Conservation (phyloP, 2,888 invertebrate species). For the Eupithecia insigniata region DNA sequence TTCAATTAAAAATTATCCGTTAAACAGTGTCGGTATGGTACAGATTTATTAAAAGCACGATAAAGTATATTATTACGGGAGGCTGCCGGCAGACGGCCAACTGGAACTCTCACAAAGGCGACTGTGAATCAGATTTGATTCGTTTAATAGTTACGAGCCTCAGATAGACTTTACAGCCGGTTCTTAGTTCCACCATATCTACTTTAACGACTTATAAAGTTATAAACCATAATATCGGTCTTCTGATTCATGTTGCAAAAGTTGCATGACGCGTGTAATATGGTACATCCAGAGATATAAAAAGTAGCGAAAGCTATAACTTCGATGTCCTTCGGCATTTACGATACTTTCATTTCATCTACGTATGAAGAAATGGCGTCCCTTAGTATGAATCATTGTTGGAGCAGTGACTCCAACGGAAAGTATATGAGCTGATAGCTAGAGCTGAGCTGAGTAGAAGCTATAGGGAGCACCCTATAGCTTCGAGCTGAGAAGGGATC, state of each 20-base stretch:
- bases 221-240: constrained; percentile 54
- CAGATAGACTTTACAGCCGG: constrained; percentile 67
- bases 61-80: constrained; percentile 68
- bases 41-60: constrained; percentile 70
- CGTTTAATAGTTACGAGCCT: constrained; percentile 71
- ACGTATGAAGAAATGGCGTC: constrained; percentile 21
- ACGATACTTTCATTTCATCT: no score
- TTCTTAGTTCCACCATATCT: constrained; percentile 51
- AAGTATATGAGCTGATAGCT: no score
- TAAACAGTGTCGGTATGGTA: constrained; percentile 63
- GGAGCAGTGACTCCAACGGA: no score
- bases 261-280: constrained; percentile 31
- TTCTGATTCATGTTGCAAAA: constrained; percentile 50
- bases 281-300: constrained; percentile 28
- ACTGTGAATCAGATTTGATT: constrained; percentile 72
- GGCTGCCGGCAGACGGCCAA: constrained; percentile 61
- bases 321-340: constrained; percentile 31
- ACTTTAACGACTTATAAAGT: constrained; percentile 55
- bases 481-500: no score
- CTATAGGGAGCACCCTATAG: no score
- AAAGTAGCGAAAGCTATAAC: constrained; percentile 24
- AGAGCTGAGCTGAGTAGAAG: no score
- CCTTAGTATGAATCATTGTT: constrained; percentile 27
- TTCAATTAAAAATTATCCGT: constrained; percentile 74
- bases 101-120: constrained; percentile 67